Conservation (phyloP, 2,888 invertebrate species). For the Reticulitermes lucifugus region DNA sequence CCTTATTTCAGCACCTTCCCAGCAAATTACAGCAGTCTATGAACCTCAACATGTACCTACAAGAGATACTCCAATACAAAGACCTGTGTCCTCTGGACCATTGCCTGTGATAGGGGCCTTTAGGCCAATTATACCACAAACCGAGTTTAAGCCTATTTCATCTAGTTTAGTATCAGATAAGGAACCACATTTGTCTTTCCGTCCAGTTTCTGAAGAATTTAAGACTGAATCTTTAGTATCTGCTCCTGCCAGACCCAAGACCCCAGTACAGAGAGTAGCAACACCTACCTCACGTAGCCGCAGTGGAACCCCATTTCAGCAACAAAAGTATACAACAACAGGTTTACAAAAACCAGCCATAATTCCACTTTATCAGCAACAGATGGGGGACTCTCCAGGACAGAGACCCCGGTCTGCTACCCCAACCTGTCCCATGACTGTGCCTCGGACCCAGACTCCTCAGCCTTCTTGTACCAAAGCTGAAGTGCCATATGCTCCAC, state of each 20-base stretch:
- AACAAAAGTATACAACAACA: constrained; percentile 54
- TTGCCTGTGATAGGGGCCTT: constrained; percentile 41
- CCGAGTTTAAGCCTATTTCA: constrained; percentile 10
- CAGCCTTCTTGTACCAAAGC: neutral
- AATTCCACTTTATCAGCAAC: constrained; percentile 79
- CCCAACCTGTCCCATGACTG: constrained; percentile 44
- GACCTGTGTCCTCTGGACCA: neutral
- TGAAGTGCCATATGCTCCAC: neutral
- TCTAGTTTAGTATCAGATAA: neutral
- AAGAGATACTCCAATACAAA: neutral
- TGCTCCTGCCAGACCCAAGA: constrained; percentile 25
- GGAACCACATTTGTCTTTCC: neutral
- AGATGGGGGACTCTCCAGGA: constrained; percentile 36
- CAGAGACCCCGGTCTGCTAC: constrained; percentile 41
- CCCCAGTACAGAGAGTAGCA: neutral
- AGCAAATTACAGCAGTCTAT: neutral
- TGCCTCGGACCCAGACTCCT: constrained; percentile 26
- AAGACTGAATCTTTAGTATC: neutral
- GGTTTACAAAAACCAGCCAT: constrained; percentile 77
- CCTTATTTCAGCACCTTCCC: neutral
- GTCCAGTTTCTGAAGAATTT: neutral
- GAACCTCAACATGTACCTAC: constrained; percentile 6
- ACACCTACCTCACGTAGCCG: constrained; percentile 26
- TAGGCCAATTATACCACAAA: constrained; percentile 28
- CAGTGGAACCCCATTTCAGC: constrained; percentile 19